Evolutionary conservation across 1,140 invertebrate genomes (phyloP).

Genomic region (Leguminivora glycinivorella): DNA sequence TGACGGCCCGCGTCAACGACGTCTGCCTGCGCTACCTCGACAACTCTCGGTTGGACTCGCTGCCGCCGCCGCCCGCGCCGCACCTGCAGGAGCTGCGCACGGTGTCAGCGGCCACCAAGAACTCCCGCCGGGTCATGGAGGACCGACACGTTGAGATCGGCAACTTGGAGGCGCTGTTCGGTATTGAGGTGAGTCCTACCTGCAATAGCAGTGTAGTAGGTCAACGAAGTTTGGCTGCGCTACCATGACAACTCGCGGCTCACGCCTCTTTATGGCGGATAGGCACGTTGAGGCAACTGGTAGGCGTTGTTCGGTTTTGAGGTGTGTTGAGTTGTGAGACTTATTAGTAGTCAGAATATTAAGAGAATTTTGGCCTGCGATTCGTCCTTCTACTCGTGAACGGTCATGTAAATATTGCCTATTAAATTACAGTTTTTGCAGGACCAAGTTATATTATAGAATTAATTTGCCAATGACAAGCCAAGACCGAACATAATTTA

Average conservation of each 20-base stretch:
- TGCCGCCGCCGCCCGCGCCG: conserved; percentile 78
- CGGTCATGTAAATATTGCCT: too few species aligned
- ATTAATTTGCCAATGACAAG: too few species aligned
- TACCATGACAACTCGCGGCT: too few species aligned
- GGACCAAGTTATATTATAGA: too few species aligned
- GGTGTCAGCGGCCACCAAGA: conserved; percentile 86
- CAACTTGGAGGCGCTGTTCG: conserved; percentile 85
- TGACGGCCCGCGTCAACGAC: conserved; percentile 85
- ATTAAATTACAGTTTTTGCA: too few species aligned
- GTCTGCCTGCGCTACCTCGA: conserved; percentile 84
- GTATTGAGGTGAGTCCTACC: conserved; percentile 77
- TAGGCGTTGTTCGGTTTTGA: conserved; percentile 84
- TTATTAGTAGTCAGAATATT: too few species aligned
- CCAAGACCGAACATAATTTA: too few species aligned
- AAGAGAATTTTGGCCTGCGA: too few species aligned
- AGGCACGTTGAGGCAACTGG: conserved; percentile 86
- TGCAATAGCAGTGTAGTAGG: neutral
- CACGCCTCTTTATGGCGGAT: conserved; percentile 92
- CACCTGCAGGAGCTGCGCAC: conserved; percentile 75
- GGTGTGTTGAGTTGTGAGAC: too few species aligned
- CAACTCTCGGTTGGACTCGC: conserved; percentile 79
- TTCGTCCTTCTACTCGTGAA: too few species aligned
- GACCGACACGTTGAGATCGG: conserved; percentile 89
- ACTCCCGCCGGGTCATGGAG: conserved; percentile 91
- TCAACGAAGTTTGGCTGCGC: neutral